Percentiles rank a stretch among this genome's conserved stretches.
These are phyloP conservation scores for Cirrhinus molitorella DNA, from an alignment of 2,797 vertebrate species.

Conservation along the genomic window DNA sequence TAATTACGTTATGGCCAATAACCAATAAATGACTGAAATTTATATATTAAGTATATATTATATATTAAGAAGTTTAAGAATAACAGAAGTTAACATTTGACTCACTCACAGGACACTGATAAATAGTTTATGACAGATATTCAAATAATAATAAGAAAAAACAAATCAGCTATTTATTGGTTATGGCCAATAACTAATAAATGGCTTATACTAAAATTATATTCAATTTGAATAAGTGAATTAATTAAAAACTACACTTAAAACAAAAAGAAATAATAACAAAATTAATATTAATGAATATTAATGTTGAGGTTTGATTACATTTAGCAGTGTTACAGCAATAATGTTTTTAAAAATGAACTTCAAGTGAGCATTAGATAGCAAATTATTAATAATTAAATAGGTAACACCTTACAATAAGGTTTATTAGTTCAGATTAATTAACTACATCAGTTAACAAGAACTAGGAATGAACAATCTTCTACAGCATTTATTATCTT, in stretches of 20 bases:
- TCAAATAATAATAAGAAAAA: not conserved
- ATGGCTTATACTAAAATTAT: not conserved
- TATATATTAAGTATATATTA: too few species aligned
- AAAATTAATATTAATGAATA: too few species aligned
- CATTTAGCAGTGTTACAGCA: not conserved
- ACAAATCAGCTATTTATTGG: not conserved
- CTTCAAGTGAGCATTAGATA: not conserved
- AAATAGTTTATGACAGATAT: not conserved
- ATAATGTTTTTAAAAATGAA: not conserved
- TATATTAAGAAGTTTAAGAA: too few species aligned
- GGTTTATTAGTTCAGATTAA: too few species aligned
- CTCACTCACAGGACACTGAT: not conserved
- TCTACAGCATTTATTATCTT: too few species aligned
- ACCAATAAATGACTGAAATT: not conserved
- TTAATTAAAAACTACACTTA: not conserved
- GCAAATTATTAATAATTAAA: too few species aligned
- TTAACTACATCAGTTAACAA: too few species aligned
- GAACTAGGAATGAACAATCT: too few species aligned
- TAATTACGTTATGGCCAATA: not conserved
- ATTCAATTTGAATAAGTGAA: not conserved
- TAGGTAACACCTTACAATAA: too few species aligned
- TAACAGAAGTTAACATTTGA: not conserved
- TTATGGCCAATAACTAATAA: not conserved
- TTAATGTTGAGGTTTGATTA: not conserved
- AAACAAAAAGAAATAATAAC: too few species aligned